Percentiles rank a stretch among this genome's conserved stretches.
Evolutionary conservation across 2,888 invertebrate species (phyloP).

Genomic region (Caenorhabditis panamensis): DNA sequence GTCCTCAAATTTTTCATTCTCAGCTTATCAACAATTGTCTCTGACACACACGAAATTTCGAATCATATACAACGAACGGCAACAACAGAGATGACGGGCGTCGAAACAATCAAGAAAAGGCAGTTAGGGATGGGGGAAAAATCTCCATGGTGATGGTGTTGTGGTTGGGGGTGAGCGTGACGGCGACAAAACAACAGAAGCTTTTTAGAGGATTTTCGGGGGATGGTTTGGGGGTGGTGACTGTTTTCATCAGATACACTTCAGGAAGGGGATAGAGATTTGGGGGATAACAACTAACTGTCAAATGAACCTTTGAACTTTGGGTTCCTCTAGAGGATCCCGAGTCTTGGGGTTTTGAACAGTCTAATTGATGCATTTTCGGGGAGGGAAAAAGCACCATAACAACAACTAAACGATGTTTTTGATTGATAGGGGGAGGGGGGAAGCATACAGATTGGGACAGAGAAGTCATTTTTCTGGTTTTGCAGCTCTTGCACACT

Average conservation of each 20-base stretch:
- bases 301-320: no score
- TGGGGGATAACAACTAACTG: conserved; percentile 52
- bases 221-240: conserved; percentile 13
- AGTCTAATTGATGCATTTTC: conserved; percentile 49
- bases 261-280: conserved; percentile 34
- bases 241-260: conserved; percentile 64
- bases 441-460: conserved; percentile 38
- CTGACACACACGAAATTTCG: conserved; percentile 58
- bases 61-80: conserved; percentile 45
- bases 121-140: conserved; percentile 58
- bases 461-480: conserved; percentile 12
- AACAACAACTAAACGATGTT: conserved; percentile 63
- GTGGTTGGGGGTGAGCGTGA: conserved; percentile 18
- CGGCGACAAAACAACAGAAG: conserved; percentile 25
- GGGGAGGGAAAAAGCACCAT: conserved; percentile 47
- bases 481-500: conserved; percentile 8
- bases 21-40: conserved; percentile 63
- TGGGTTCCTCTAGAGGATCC: no score
- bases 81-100: conserved; percentile 48
- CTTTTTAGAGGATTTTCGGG: neutral
- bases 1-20: conserved; percentile 70
- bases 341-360: neutral
- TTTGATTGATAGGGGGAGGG: conserved; percentile 5
- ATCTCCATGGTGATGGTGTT: conserved; percentile 16
- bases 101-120: conserved; percentile 47